phyloP scores from a whole-genome alignment of 2,888 invertebrate species.

The Lymantria monacha region DNA sequence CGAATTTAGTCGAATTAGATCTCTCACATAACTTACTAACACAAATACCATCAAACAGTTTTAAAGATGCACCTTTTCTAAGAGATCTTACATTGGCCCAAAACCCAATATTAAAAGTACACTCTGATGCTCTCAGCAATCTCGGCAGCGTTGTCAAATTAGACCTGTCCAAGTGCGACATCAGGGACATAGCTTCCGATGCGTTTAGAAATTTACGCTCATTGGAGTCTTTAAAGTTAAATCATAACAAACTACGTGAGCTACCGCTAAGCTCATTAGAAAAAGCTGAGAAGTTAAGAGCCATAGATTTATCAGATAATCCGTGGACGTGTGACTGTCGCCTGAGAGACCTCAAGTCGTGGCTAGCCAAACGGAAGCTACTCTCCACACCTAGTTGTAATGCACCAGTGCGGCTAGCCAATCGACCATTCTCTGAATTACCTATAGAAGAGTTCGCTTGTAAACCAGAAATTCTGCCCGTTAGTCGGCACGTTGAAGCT shows the following conservation, averaged over 20 bases:
- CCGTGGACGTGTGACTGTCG: slow-evolving; percentile 95
- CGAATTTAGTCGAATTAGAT: slow-evolving; percentile 95
- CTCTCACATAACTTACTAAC: slow-evolving; percentile 92
- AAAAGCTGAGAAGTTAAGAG: slow-evolving; percentile 87
- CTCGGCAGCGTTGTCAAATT: slow-evolving; percentile 90
- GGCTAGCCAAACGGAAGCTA: slow-evolving; percentile 90
- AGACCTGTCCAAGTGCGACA: slow-evolving; percentile 91
- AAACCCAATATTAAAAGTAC: slow-evolving; percentile 92
- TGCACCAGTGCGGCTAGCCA: slow-evolving; percentile 86
- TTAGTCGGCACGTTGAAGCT: slow-evolving; percentile 89
- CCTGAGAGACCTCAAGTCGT: slow-evolving; percentile 89
- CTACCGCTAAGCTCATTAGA: slow-evolving; percentile 88
- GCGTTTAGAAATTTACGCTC: slow-evolving; percentile 88
- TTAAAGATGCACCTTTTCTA: slow-evolving; percentile 90
- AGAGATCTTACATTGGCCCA: slow-evolving; percentile 90
- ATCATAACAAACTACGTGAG: slow-evolving; percentile 90
- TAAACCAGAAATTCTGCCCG: slow-evolving; percentile 89
- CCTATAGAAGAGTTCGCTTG: slow-evolving; percentile 93
- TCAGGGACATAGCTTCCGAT: slow-evolving; percentile 88
- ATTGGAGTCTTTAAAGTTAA: slow-evolving; percentile 89
- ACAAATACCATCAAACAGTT: slow-evolving; percentile 89
- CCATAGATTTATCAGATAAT: slow-evolving; percentile 92
- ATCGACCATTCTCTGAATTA: slow-evolving; percentile 88
- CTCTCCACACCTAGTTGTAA: slow-evolving; percentile 90
- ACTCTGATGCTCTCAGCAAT: slow-evolving; percentile 87